phyloP scores from a whole-genome alignment of 2,888 invertebrate genomes.

The Troglohyphantes excavatus region DNA sequence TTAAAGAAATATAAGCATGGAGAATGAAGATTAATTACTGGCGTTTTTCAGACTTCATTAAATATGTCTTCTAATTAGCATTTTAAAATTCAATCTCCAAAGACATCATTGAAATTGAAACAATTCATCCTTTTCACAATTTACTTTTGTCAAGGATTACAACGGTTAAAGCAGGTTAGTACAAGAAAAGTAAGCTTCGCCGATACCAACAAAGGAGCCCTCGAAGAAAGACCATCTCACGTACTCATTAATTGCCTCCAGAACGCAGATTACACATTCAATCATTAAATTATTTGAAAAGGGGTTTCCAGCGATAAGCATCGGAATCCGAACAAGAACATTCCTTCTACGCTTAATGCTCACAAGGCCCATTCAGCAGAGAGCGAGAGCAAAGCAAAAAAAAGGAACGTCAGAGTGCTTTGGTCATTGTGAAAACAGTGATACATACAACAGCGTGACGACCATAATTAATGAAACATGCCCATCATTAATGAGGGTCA shows the following conservation, averaged over 20 bases:
- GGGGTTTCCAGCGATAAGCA: slow-evolving; percentile 34
- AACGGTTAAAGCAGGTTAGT: slow-evolving; percentile 1
- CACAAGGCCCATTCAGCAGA: slow-evolving; percentile 57
- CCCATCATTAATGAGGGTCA: slow-evolving; percentile 71
- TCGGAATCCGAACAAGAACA: slow-evolving; percentile 44
- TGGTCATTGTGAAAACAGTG: slow-evolving; percentile 68
- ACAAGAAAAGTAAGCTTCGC: slow-evolving; percentile 26
- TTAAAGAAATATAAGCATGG: too few relatives aligned
- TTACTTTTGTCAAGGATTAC: slow-evolving; percentile 28
- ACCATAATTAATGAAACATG: slow-evolving; percentile 76
- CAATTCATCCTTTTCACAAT: slow-evolving; percentile 24
- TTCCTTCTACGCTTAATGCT: slow-evolving; percentile 36
- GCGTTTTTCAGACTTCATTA: slow-evolving; percentile 6
- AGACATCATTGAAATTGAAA: slow-evolving; percentile 6
- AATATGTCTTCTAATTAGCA: neutral
- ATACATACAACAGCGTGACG: slow-evolving; percentile 70
- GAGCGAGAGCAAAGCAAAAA: slow-evolving; percentile 24
- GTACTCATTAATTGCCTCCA: slow-evolving; percentile 51
- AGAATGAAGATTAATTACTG: neutral
- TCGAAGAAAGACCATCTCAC: slow-evolving; percentile 6
- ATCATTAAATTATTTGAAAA: slow-evolving; percentile 57
- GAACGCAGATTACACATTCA: slow-evolving; percentile 67
- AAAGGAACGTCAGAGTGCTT: slow-evolving; percentile 28
- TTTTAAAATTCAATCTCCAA: slow-evolving; percentile 14
- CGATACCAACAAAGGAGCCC: neutral